phyloP scores from a whole-genome alignment of 2,113 vertebrate species.

The Passer domesticus region DNA sequence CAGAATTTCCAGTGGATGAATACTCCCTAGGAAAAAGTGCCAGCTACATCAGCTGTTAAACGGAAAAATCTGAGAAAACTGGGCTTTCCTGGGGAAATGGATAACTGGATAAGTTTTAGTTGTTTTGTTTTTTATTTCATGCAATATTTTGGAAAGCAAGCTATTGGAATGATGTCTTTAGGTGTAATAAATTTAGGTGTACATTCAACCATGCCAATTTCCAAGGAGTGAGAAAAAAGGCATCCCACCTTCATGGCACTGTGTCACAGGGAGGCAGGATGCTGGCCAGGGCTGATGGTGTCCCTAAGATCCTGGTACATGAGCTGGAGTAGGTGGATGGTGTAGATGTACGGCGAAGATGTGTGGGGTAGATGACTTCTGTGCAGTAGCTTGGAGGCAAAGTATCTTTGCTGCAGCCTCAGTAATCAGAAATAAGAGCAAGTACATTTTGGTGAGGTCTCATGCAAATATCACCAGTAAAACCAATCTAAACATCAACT shows the following conservation, averaged over 20 bases:
- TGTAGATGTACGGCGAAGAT: not conserved
- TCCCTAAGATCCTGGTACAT: not conserved
- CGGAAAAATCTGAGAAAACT: not conserved
- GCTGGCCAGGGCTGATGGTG: too few species aligned
- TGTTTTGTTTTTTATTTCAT: not conserved
- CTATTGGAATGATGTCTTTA: not conserved
- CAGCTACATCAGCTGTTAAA: not conserved
- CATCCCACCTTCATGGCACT: not conserved
- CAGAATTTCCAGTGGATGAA: not conserved
- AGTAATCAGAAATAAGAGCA: not conserved
- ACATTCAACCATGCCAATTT: not conserved
- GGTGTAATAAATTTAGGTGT: not conserved
- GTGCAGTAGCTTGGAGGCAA: rapidly evolving
- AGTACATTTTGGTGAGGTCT: not conserved
- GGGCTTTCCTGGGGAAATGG: not conserved
- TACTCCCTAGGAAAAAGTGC: not conserved
- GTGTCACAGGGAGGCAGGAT: not conserved
- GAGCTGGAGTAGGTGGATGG: not conserved
- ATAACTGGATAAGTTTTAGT: not conserved
- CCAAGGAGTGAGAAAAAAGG: not conserved
- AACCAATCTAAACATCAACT: not conserved
- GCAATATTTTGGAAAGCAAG: not conserved
- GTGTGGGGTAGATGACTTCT: rapidly evolving
- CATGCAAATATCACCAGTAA: not conserved
- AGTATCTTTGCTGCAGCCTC: not conserved